phyloP scores from a whole-genome alignment of 1,140 invertebrate species.

The Steinernema feltiae region DNA sequence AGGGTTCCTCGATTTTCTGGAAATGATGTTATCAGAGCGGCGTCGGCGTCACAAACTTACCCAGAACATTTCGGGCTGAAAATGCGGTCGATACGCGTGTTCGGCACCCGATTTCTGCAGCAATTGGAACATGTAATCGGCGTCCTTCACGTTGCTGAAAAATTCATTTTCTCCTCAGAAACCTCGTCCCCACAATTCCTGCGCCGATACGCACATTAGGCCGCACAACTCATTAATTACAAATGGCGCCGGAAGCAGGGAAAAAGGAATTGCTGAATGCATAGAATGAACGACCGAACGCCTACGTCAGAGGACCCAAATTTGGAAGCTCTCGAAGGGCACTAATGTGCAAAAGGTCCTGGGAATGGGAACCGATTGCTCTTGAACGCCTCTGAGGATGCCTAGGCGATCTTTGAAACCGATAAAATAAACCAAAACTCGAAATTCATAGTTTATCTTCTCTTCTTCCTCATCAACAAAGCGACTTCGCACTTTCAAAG shows the following conservation, averaged over 20 bases:
- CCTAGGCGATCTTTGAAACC: too few species aligned
- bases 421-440: too few species aligned
- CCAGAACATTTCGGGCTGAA: not conserved
- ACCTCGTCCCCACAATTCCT: not conserved
- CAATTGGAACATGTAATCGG: slow-evolving; percentile 1
- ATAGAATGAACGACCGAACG: not conserved
- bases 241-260: not conserved
- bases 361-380: too few species aligned
- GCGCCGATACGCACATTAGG: not conserved
- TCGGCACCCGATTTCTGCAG: slow-evolving; percentile 6
- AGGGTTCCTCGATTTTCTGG: slow-evolving; percentile 17
- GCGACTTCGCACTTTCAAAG: too few species aligned
- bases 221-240: not conserved
- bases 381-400: too few species aligned
- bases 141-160: slow-evolving; percentile 11
- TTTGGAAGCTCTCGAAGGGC: too few species aligned
- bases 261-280: not conserved
- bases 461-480: too few species aligned
- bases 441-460: too few species aligned
- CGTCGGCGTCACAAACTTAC: not conserved
- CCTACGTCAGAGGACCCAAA: not conserved
- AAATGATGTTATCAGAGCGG: not conserved
- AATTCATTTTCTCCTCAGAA: not conserved
- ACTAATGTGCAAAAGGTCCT: too few species aligned
- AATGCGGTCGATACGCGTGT: not conserved